These are phyloP conservation scores for Melanaphis sacchari DNA, from an alignment of 1,140 invertebrate species.

Conservation along the genomic window DNA sequence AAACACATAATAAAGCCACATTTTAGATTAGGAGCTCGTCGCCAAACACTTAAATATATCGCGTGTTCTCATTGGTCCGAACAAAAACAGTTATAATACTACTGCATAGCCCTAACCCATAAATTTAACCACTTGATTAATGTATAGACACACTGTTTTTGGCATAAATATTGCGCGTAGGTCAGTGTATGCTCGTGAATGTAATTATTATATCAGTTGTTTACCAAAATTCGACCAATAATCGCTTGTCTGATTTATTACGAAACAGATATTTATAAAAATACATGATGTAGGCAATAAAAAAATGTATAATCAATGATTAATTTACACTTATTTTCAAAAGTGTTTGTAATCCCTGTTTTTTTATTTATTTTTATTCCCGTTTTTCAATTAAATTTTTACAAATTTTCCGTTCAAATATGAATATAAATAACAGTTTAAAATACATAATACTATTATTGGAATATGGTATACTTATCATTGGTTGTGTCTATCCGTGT, in stretches of 20 bases:
- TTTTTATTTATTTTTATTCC: neutral
- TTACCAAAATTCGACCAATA: neutral
- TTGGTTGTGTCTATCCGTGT: neutral
- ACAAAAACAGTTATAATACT: neutral
- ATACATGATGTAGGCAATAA: neutral
- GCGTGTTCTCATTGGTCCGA: neutral
- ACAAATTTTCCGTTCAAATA: neutral
- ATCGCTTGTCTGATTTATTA: neutral
- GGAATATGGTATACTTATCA: no score
- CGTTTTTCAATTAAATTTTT: neutral
- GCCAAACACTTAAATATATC: neutral
- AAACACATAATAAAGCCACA: constrained; percentile 30
- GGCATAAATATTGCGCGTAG: neutral
- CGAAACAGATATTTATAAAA: neutral
- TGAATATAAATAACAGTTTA: neutral
- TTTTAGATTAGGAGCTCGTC: neutral
- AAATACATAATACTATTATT: neutral
- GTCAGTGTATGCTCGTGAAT: neutral
- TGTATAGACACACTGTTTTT: neutral
- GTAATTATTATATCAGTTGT: neutral
- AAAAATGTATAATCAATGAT: neutral
- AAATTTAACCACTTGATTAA: constrained; percentile 31
- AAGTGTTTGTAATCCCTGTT: neutral
- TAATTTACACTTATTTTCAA: neutral
- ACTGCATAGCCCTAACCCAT: neutral